Percentiles rank a stretch among this genome's conserved stretches.
Evolutionary conservation across 2,888 invertebrate genomes (phyloP).

Genomic region (Pandemis cinnamomeana): DNA sequence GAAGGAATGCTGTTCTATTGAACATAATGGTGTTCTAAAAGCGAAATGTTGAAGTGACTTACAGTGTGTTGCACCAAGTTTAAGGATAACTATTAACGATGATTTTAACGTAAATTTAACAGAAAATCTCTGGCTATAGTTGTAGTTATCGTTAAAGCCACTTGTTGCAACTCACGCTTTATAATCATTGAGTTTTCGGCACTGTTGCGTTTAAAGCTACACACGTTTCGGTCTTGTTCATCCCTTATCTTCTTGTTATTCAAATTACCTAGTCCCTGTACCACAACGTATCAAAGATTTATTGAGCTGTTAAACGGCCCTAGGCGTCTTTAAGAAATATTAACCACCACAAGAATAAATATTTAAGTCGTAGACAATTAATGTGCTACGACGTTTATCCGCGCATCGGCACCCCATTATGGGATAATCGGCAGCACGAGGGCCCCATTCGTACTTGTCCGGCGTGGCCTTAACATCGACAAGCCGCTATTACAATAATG

Average conservation of each 20-base stretch:
- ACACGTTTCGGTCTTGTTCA: neutral
- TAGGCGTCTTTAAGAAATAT: constrained; percentile 36
- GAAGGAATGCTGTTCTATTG: too few relatives aligned
- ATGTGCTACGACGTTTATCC: constrained; percentile 50
- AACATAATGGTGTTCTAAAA: too few relatives aligned
- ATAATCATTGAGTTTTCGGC: neutral
- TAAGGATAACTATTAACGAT: too few relatives aligned
- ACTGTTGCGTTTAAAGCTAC: neutral
- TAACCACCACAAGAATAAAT: constrained; percentile 39
- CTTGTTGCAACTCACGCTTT: too few relatives aligned
- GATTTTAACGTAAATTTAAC: too few relatives aligned
- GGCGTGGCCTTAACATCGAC: constrained; percentile 56
- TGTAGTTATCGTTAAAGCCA: too few relatives aligned
- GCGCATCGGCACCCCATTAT: constrained; percentile 51
- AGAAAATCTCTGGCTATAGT: too few relatives aligned
- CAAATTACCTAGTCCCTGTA: constrained; percentile 14
- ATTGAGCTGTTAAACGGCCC: constrained; percentile 23
- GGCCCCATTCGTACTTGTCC: constrained; percentile 60
- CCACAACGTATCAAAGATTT: constrained; percentile 16
- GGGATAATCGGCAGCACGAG: constrained; percentile 53
- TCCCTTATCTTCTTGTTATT: constrained; percentile 19
- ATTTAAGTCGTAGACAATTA: constrained; percentile 42
- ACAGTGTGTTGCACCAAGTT: too few relatives aligned
- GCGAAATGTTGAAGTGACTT: too few relatives aligned
- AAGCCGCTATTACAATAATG: constrained; percentile 73